Evolutionary conservation across 2,888 invertebrate genomes (phyloP).

Genomic region (Eretmocerus hayati): DNA sequence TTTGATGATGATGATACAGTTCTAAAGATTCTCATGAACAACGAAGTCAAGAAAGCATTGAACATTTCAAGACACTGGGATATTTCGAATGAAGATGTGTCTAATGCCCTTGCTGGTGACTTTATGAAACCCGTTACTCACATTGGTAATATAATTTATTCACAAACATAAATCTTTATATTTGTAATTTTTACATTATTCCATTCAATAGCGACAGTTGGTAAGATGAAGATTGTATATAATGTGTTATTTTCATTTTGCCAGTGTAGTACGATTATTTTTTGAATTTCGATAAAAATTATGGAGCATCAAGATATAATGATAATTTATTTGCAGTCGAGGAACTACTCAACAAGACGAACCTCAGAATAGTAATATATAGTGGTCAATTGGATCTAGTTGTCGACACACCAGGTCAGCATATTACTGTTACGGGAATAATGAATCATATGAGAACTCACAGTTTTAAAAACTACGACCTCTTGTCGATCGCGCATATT

Average conservation of each 20-base stretch:
- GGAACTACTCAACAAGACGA: slow-evolving; percentile 59
- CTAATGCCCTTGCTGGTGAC: slow-evolving; percentile 55
- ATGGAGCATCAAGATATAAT: too few relatives aligned
- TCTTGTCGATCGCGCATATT: too few relatives aligned
- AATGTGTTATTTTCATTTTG: not conserved
- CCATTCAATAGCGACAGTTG: too few relatives aligned
- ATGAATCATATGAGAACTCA: too few relatives aligned
- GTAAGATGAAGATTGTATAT: too few relatives aligned
- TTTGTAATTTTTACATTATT: too few relatives aligned
- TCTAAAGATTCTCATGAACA: slow-evolving; percentile 59
- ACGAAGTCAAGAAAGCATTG: slow-evolving; percentile 59
- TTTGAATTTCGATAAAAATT: too few relatives aligned
- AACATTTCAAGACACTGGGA: slow-evolving; percentile 57
- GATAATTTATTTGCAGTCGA: slow-evolving; percentile 54
- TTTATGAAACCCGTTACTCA: slow-evolving; percentile 77
- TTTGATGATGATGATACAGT: slow-evolving; percentile 30
- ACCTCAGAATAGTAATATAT: slow-evolving; percentile 62
- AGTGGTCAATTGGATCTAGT: slow-evolving; percentile 80
- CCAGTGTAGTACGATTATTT: too few relatives aligned
- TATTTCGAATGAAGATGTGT: slow-evolving; percentile 55
- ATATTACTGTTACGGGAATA: too few relatives aligned
- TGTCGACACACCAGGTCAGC: slow-evolving; percentile 75
- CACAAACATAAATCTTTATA: not conserved
- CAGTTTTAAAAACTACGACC: too few relatives aligned
- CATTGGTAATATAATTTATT: slow-evolving; percentile 51